Conservation (phyloP, 1,140 invertebrate genomes). For the Ips nitidus region DNA sequence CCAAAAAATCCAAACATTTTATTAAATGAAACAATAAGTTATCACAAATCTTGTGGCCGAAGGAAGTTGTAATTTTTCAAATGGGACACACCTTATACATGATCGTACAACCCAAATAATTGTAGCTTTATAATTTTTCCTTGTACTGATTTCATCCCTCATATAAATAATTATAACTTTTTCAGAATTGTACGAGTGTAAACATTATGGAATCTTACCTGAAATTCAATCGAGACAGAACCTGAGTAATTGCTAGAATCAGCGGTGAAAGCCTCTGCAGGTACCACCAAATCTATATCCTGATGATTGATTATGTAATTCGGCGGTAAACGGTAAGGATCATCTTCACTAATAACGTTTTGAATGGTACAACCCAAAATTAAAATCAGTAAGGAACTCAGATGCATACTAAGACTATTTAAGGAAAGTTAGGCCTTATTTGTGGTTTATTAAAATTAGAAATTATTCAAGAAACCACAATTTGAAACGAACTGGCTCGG, state of each 20-base stretch:
- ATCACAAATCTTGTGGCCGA: background rate
- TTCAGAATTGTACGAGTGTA: background rate
- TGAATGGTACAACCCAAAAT: background rate
- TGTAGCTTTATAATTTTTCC: background rate
- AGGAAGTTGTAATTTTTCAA: background rate
- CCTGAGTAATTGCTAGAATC: slow-evolving; percentile 2
- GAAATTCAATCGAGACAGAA: background rate
- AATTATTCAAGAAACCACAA: background rate
- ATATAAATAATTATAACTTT: background rate
- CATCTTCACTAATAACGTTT: background rate
- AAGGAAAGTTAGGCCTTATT: background rate
- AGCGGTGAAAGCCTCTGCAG: slow-evolving; percentile 6
- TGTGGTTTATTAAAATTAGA: background rate
- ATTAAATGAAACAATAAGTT: too few species aligned
- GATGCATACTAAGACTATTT: background rate
- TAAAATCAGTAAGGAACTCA: background rate
- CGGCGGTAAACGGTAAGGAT: slow-evolving; percentile 2
- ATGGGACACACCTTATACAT: background rate
- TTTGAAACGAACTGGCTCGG: background rate
- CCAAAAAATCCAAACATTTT: too few species aligned
- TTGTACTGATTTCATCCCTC: background rate
- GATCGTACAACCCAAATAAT: background rate
- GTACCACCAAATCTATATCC: slow-evolving; percentile 9
- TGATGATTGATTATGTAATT: slow-evolving; percentile 1
- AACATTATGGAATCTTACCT: slow-evolving; percentile 1